These are phyloP conservation scores for Calonectris borealis DNA, from an alignment of 2,113 vertebrate genomes.

Conservation along the genomic window DNA sequence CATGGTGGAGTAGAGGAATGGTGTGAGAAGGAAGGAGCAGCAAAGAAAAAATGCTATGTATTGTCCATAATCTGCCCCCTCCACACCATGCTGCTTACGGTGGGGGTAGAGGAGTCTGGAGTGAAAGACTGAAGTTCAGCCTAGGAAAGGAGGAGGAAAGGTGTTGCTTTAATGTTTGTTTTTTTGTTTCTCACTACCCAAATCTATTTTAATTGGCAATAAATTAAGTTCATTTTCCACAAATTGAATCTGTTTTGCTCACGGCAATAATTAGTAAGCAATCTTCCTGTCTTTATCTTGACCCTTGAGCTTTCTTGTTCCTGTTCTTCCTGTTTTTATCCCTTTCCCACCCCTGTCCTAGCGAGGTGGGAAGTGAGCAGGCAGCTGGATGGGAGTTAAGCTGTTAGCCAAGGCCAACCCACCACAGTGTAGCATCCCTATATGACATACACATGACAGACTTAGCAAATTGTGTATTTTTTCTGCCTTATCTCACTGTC, in stretches of 20 bases:
- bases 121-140: not conserved
- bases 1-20: not conserved
- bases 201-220: not conserved
- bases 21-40: not conserved
- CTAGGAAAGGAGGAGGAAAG: not conserved
- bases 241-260: not conserved
- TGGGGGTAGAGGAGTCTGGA: not conserved
- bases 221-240: not conserved
- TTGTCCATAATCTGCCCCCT: not conserved
- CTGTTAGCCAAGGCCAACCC: not conserved
- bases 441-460: not conserved
- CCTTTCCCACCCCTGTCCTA: not conserved
- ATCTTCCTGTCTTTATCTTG: not conserved
- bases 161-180: not conserved
- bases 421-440: not conserved
- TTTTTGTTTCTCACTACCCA: not conserved
- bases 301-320: not conserved
- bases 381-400: not conserved
- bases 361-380: not conserved
- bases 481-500: not conserved
- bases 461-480: not conserved
- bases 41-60: not conserved
- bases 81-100: rapidly evolving
- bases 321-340: not conserved
- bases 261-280: not conserved